Evolutionary conservation across 35 echinoderm and acorn worm genomes (phyloP), one percentile per base, ranked within the genome.

Genomic region (Heliocidaris erythrogramma): DNA sequence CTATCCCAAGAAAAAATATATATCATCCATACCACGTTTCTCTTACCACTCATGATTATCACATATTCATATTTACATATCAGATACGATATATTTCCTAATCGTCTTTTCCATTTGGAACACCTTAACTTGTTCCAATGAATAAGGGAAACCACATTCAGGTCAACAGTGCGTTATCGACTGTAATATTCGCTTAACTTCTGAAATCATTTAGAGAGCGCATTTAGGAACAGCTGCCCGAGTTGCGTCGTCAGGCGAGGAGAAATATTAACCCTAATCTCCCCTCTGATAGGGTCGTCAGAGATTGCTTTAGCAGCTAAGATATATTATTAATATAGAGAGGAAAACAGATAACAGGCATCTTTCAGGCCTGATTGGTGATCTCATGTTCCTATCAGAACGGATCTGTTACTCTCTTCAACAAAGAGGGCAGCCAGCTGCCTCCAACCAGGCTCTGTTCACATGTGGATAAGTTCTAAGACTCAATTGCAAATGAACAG

Each of bases 261-360:
- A 78, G 65, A 78, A n/a, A n/a, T 27, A 78, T 78, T 27, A 27
- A 27, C 5, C 7, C n/a, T 78, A 78, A 78, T 78, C 65, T 78
- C 65, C 65, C 65, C 8, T 24, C 65, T 78, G 65, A 78, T 78
- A 78, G 65, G 65, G 65, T 78, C 65, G 27, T 78, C 65, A 21
- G 87, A 89, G 87, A 89, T 89, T 48, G 87, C 12, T 32, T 48
- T 14, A 89, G 32, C 87, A 89, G 87, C 32, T 89, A 42, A 89
- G 87, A 32, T 47, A 48, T 32, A 48, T 89, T 89, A 89, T 89
- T 89, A 89, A 89, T 89, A 48, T 48, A 27, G 47, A 48, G 32
- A 89, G 87, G 87, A 89, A 89, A 21, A 16, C 30, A 89, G 87
- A 89, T 89, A 89, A 89, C 30, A 35, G 47, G 31, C 31, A 89